Conservation (phyloP, 2,797 vertebrate species). For the Catamblyrhynchus diadema region DNA sequence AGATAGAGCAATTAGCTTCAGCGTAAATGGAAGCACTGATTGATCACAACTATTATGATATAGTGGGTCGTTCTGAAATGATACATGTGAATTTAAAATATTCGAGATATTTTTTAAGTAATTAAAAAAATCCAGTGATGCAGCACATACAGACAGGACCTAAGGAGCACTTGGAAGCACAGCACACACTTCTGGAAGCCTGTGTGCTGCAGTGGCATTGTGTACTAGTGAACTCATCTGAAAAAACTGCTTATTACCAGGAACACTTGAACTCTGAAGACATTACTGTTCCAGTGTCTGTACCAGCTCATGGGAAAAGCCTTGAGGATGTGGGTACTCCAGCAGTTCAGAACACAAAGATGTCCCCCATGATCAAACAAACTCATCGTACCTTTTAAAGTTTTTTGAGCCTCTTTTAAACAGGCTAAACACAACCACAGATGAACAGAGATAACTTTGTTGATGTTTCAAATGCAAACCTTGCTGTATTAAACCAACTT, state of each 20-base stretch:
- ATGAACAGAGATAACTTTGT: neutral
- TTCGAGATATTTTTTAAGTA: neutral
- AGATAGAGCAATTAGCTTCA: conserved; percentile 55
- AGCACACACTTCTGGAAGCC: neutral
- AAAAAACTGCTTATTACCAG: neutral
- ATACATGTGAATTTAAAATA: neutral
- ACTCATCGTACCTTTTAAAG: neutral
- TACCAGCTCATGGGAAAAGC: neutral
- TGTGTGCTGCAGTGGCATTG: neutral
- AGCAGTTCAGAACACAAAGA: neutral
- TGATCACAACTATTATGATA: neutral
- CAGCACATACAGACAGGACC: fast-evolving
- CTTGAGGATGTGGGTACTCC: neutral
- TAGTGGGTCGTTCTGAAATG: neutral
- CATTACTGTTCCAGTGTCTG: neutral
- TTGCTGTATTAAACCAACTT: neutral
- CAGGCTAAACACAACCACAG: neutral
- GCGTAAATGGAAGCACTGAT: neutral
- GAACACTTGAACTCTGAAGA: neutral
- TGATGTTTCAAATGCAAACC: neutral
- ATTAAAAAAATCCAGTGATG: neutral
- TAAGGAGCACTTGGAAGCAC: neutral
- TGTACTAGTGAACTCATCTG: neutral
- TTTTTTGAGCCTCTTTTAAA: neutral
- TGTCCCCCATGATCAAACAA: neutral